These are phyloP conservation scores for Monopterus albus DNA, from an alignment of 2,113 vertebrate species.

Conservation along the genomic window DNA sequence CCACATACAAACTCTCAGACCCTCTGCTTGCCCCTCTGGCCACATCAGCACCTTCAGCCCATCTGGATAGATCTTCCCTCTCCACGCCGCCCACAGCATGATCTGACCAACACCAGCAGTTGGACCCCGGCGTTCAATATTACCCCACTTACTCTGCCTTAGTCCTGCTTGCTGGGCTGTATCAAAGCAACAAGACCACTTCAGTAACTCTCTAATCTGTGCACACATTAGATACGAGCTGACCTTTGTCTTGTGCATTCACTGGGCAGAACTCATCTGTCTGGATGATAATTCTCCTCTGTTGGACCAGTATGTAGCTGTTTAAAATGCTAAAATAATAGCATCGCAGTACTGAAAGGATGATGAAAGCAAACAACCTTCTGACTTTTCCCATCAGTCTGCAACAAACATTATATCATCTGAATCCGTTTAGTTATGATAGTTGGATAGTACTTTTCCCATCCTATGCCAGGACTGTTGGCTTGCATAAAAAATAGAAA, in stretches of 20 bases:
- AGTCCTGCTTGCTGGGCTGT: constrained; percentile 66
- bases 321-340: constrained; percentile 29
- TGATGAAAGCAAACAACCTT: neutral
- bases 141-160: constrained; percentile 64
- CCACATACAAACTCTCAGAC: neutral
- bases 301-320: constrained; percentile 32
- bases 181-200: neutral
- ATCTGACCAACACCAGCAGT: constrained; percentile 61
- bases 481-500: constrained; percentile 54
- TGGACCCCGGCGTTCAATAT: constrained; percentile 6
- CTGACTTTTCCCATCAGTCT: constrained; percentile 13
- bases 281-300: constrained; percentile 18
- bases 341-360: constrained; percentile 18
- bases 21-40: neutral
- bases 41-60: neutral
- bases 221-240: neutral
- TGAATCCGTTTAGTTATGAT: constrained; percentile 32
- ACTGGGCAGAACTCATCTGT: no score
- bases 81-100: constrained; percentile 23
- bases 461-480: constrained; percentile 35
- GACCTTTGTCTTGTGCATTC: no score
- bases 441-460: constrained; percentile 31
- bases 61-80: constrained; percentile 3
- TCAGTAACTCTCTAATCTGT: neutral
- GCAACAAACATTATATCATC: no score